These are phyloP conservation scores for Rhogogaster chlorosoma DNA, from an alignment of 2,888 invertebrate genomes.

Conservation along the genomic window DNA sequence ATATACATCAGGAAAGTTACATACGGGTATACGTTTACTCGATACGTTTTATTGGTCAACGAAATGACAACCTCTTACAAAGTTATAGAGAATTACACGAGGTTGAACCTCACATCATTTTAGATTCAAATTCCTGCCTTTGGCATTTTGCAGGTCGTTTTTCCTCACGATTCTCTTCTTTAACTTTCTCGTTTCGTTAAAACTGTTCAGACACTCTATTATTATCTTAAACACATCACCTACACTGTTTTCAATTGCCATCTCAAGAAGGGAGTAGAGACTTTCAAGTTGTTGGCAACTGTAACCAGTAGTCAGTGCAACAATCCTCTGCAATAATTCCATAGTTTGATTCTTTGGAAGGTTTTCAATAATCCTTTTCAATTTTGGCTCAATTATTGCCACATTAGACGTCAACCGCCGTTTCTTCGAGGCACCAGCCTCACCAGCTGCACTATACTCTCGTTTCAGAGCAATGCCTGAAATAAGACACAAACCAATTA, in stretches of 20 bases:
- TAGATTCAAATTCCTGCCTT: not conserved
- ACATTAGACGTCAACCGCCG: not conserved
- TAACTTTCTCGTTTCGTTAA: conserved; percentile 36
- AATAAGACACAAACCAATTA: not conserved
- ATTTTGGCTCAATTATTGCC: conserved; percentile 46
- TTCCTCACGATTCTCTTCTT: conserved; percentile 12
- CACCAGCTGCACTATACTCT: conserved; percentile 66
- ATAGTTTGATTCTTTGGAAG: conserved; percentile 64
- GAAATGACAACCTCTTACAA: conserved; percentile 26
- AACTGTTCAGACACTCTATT: conserved; percentile 59
- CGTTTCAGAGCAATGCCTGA: conserved; percentile 66
- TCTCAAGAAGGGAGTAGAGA: conserved; percentile 64
- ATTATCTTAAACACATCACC: conserved; percentile 58
- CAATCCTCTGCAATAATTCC: conserved; percentile 64
- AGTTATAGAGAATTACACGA: not conserved
- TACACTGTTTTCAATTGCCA: conserved; percentile 62
- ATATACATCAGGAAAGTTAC: conserved; percentile 3
- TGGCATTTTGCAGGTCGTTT: not conserved
- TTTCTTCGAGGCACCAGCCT: conserved; percentile 54
- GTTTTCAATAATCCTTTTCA: conserved; percentile 55
- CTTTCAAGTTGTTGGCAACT: conserved; percentile 67
- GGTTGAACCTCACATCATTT: not conserved
- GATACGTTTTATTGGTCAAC: conserved; percentile 41
- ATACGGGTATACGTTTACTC: conserved; percentile 15
- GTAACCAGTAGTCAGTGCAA: conserved; percentile 68